Base-by-base conservation (phyloP, 2,113 vertebrate species). In the Engraulis encrasicolus region DNA sequence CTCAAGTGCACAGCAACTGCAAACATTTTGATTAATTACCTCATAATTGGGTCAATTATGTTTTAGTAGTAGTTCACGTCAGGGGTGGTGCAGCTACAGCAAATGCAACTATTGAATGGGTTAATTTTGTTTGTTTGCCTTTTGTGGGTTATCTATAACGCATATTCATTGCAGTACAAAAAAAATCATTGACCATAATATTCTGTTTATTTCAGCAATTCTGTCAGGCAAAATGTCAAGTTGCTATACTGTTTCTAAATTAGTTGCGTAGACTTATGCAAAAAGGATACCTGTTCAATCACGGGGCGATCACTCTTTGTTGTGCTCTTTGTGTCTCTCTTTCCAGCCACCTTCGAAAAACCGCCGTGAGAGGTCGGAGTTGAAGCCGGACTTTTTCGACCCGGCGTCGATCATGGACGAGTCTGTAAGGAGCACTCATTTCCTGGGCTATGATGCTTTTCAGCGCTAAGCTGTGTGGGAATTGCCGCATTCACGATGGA, bases 331-430 rank as follows among this genome's bases (percentile, higher is more conserved):
- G 27, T 15, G 31, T 74, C 27, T 74, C 66, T 74, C 4, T 74
- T n/a, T 74, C 66, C 66, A 74, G 98, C 98, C 98, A 77, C 97
- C 98, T 19, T 99, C 98, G 85, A 99, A 99, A 95, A 99, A 99
- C 92, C 97, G 98, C 77, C 95, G 98, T 86, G 98, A 99, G 91
- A 96, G 98, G 93, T 98, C 97, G 78, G 98, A 99, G 89, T 96
- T 99, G 87, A 99, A 99, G 93, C 97, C 97, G 58, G 98, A 99
- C 95, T 99, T 98, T 95, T 99, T 99, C 93, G 98, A 99, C 94
- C 98, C 98, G 11, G 97, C 98, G 91, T 99, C 98, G 93, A 99
- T 99, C 94, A 99, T 99, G 97, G 98, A 99, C 92, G 98, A 99
- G 93, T 99, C 98, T 92, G 98, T 99, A 96, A 95, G 97, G 58